These are phyloP conservation scores for Lucilia sericata DNA, from an alignment of 1,140 invertebrate species.

Conservation along the genomic window DNA sequence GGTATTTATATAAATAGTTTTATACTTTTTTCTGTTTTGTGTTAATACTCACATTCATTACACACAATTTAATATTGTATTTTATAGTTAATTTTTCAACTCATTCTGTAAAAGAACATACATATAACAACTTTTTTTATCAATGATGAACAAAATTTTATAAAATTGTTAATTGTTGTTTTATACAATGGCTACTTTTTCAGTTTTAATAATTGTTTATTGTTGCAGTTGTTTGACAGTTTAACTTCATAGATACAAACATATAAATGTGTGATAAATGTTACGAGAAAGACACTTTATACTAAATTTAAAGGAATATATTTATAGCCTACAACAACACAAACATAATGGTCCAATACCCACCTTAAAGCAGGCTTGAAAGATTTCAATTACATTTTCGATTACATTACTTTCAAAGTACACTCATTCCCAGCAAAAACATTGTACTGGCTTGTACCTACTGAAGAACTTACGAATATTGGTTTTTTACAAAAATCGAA, in stretches of 20 bases:
- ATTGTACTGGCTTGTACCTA: too few relatives aligned
- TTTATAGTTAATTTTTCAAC: background rate
- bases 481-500: too few relatives aligned
- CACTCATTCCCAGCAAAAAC: too few relatives aligned
- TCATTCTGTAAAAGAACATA: background rate
- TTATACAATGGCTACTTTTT: background rate
- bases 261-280: conserved; percentile 32
- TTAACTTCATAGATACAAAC: background rate
- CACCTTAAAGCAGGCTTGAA: too few relatives aligned
- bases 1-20: background rate
- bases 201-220: background rate
- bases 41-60: conserved; percentile 10
- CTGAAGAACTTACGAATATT: too few relatives aligned
- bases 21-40: background rate
- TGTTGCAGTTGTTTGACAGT: conserved; percentile 32
- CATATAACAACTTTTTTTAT: background rate
- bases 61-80: conserved; percentile 32
- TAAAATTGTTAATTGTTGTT: background rate
- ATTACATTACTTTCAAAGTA: too few relatives aligned
- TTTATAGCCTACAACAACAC: too few relatives aligned
- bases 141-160: background rate
- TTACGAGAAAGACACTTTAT: background rate
- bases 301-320: background rate
- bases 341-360: too few relatives aligned
- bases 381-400: too few relatives aligned